phyloP scores from a whole-genome alignment of 2,113 vertebrate species.

The Empidonax traillii region DNA sequence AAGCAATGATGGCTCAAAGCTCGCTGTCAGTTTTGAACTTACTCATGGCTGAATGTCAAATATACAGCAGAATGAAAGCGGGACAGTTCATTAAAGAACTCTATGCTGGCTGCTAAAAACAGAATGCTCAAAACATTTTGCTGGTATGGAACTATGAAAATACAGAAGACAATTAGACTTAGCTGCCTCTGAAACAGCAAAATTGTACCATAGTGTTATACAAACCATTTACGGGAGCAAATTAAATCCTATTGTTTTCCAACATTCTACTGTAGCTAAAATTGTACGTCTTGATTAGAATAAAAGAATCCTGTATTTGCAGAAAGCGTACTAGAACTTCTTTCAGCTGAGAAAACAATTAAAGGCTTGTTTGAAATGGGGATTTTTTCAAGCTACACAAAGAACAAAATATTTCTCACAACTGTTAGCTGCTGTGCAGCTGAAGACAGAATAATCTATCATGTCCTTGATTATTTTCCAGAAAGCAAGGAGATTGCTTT shows the following conservation, averaged over 20 bases:
- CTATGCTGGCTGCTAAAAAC: background rate
- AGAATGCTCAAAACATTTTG: background rate
- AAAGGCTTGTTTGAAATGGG: background rate
- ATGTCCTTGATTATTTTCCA: background rate
- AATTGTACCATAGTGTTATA: background rate
- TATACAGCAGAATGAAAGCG: background rate
- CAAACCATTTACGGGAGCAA: background rate
- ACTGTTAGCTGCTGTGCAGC: background rate
- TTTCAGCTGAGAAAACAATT: conserved; percentile 22
- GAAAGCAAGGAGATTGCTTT: background rate
- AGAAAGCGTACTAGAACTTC: background rate
- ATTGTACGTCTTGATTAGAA: background rate
- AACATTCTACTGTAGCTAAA: background rate
- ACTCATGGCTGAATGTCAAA: background rate
- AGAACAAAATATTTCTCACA: background rate
- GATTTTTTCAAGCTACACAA: background rate
- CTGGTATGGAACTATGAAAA: background rate
- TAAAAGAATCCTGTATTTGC: background rate
- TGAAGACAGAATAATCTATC: background rate
- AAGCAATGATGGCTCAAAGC: background rate
- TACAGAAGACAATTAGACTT: background rate
- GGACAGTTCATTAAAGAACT: background rate
- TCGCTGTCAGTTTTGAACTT: background rate
- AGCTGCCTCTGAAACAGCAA: background rate
- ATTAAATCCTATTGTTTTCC: background rate